Base-by-base conservation (phyloP, 1,140 invertebrate genomes). In the Samia ricini region DNA sequence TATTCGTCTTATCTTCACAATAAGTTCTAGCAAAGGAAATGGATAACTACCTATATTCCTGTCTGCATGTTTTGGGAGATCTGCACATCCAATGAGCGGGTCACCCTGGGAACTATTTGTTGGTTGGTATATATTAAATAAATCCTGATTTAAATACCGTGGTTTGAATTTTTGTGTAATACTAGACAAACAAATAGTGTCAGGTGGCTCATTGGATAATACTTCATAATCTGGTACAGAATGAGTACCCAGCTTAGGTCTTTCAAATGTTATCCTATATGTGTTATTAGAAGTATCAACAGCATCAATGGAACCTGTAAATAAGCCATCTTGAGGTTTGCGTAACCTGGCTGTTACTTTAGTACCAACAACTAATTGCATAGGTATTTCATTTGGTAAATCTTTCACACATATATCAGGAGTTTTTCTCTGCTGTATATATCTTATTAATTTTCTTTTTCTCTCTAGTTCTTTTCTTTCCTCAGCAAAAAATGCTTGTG, bases 211-310 rank as follows among this genome's bases (percentile, higher is more conserved):
- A 89, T 97, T 97, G 19, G 97, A 98, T 85, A 98, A 90, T 67
- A 99, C 98, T 94, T 99, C 98, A 92, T 95, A 98, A 92, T 99
- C 98, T 18, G 97, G 97, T 60, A 99, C 96, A 60, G 98, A 98
- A 86, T 98, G 97, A 10, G 98, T 99, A 4, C 98, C 98, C 24
- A 99, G 91, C 12, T 97, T 98, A 49, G 94, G 93, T 63, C 98
- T 92, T 85, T 99, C 98, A 91, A 99, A 99, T 0, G 97, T 98
- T 61, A 99, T 97, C 76, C 99, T 93, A 83, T 99, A 99, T n/a
- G 97, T 98, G 80, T 98, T 98, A 81, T 98, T 98, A 4, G 97
- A 95, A 1, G 98, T 98, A 83, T 99, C 98, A n/a, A 99, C 95
- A 36, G 98, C 99, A 91, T 99, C 98, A 66, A 99, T 97, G 48